phyloP scores from a whole-genome alignment of 2,113 vertebrate species.

The Oriolus oriolus region DNA sequence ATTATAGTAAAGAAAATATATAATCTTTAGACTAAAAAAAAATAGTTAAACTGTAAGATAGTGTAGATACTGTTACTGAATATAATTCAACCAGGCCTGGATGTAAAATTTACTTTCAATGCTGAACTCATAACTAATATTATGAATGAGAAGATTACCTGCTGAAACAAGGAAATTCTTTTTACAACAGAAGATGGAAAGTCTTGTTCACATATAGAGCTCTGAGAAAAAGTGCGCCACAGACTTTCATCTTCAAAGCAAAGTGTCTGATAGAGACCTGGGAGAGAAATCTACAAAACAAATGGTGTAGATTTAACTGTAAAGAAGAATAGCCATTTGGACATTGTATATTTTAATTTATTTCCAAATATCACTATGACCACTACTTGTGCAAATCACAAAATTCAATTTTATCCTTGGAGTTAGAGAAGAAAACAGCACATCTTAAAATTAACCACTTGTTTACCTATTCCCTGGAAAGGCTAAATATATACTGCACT shows the following conservation, averaged over 20 bases:
- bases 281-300: constrained; percentile 82
- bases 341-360: not conserved
- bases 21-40: not conserved
- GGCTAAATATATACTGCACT: not conserved
- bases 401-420: not conserved
- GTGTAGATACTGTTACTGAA: not conserved
- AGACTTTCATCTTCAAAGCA: constrained; percentile 84
- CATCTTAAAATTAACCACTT: not conserved
- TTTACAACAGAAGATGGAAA: constrained; percentile 82
- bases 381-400: not conserved
- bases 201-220: constrained; percentile 90
- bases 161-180: constrained; percentile 90
- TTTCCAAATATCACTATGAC: not conserved
- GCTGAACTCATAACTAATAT: not conserved
- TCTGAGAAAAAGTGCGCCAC: constrained; percentile 87
- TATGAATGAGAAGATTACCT: constrained; percentile 74
- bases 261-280: constrained; percentile 83
- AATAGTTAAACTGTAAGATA: not conserved
- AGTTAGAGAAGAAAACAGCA: not conserved
- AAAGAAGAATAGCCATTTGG: not conserved
- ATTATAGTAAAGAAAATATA: not conserved
- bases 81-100: not conserved
- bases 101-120: not conserved
- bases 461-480: not conserved
- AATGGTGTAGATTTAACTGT: not conserved